Conservation (phyloP, 2,888 invertebrate genomes). For the Ochropleura leucogaster region DNA sequence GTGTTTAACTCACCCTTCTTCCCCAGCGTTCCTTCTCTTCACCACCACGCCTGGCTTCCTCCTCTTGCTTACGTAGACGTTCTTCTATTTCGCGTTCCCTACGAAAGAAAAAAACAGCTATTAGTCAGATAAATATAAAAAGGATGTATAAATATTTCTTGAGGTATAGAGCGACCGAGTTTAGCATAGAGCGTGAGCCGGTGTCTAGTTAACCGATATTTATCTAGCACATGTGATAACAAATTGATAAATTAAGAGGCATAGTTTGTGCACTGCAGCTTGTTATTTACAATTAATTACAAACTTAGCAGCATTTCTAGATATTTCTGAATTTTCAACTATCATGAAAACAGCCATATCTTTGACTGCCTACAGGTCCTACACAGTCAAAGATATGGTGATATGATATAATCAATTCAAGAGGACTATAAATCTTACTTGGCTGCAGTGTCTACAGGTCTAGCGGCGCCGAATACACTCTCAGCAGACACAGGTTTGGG, state of each 20-base stretch:
- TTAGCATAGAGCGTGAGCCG: conserved; percentile 62
- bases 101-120: conserved; percentile 13
- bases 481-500: conserved; percentile 91
- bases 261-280: conserved; percentile 73
- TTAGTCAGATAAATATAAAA: conserved; percentile 11
- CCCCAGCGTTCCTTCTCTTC: conserved; percentile 88
- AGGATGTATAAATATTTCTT: neutral
- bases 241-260: conserved; percentile 62
- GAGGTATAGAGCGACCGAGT: conserved; percentile 73
- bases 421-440: conserved; percentile 82
- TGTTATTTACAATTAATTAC: neutral
- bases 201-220: conserved; percentile 67
- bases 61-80: conserved; percentile 92
- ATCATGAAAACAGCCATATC: no score
- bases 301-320: no score
- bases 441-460: conserved; percentile 98
- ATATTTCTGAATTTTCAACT: no score
- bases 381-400: no score
- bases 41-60: conserved; percentile 81
- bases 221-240: conserved; percentile 56
- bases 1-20: conserved; percentile 74
- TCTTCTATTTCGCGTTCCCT: conserved; percentile 97
- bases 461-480: conserved; percentile 98
- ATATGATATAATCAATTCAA: neutral
- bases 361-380: no score